Evolutionary conservation across 2,113 vertebrate species (phyloP), one percentile per base, ranked within the genome.

Genomic region (Periophthalmodon schlosseri): DNA sequence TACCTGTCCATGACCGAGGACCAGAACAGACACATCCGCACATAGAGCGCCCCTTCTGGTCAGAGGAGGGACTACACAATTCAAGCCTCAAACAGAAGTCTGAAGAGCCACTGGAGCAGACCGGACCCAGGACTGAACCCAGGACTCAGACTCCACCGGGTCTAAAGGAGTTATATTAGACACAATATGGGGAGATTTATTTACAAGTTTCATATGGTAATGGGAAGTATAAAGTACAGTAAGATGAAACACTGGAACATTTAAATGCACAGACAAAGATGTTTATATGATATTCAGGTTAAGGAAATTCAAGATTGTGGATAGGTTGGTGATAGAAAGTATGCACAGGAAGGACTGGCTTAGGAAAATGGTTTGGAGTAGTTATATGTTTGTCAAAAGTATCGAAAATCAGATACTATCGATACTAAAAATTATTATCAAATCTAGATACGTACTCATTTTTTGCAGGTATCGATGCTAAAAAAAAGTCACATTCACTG

Each of bases 1-100:
- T 99, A 98, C 89, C 94, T 98, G 84, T 95, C 96, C 0, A 96
- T 98, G 94, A 95, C 94, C 0, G 96, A 97, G 68, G 96, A 98
- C 73, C 96, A 93, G 77, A 56, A 91, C 58, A 87, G 95, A 91
- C 96, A 91, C 78, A 93, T 95, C 92, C 95, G 95, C 18, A 95
- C 94, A 60, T 98, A 95, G 88, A 80, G 60, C 28, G 77, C 63
- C 79, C 67, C 24, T 60, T 49, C 24, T 73, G 52, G 50, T 67
- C 20, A 0, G 3, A 54, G 72, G 69, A 80, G 57, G 78, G 56
- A 56, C 28, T 2, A 61, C 73, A 57, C 69, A 52, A 21, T 34
- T 5, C 56, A 58, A 16, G 58, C 58, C 58, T 58, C 54, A 56
- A 21, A 56, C 52, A 3, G 5, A 20, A 57, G 15, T 5, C 49